Conservation (phyloP, 2,113 vertebrate genomes). For the Cryptomyrus ogoouensis region DNA sequence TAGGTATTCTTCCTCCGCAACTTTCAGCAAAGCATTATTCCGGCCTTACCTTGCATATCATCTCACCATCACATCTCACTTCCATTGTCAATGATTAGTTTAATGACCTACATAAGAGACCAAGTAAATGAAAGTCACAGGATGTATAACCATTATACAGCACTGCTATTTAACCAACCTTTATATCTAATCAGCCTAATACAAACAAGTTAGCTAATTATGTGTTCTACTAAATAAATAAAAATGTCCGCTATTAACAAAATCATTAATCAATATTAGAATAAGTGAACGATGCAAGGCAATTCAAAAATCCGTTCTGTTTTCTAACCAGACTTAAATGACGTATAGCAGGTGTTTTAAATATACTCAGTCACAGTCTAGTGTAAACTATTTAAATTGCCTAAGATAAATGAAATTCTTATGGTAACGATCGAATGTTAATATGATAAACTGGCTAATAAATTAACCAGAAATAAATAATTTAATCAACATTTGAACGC, state of each 20-base stretch:
- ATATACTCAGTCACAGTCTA: neutral
- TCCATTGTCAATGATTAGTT: neutral
- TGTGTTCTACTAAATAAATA: no score
- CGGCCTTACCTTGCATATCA: neutral
- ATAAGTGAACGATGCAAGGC: no score
- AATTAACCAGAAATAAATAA: neutral
- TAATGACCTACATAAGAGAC: neutral
- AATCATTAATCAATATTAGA: no score
- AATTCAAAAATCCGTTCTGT: no score
- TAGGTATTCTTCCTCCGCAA: neutral
- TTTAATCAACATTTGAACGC: neutral
- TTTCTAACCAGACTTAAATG: no score
- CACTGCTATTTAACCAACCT: neutral
- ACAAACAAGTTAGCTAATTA: neutral
- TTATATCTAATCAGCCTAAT: neutral
- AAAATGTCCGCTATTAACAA: no score
- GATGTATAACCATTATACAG: neutral
- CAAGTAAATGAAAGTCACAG: neutral
- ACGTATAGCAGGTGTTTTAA: no score
- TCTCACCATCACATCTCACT: neutral
- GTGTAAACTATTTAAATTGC: neutral
- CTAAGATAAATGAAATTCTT: neutral
- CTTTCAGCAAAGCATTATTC: neutral
- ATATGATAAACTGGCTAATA: neutral
- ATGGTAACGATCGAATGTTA: neutral